phyloP scores from a whole-genome alignment of 2,113 vertebrate genomes.

The Sapajus apella region DNA sequence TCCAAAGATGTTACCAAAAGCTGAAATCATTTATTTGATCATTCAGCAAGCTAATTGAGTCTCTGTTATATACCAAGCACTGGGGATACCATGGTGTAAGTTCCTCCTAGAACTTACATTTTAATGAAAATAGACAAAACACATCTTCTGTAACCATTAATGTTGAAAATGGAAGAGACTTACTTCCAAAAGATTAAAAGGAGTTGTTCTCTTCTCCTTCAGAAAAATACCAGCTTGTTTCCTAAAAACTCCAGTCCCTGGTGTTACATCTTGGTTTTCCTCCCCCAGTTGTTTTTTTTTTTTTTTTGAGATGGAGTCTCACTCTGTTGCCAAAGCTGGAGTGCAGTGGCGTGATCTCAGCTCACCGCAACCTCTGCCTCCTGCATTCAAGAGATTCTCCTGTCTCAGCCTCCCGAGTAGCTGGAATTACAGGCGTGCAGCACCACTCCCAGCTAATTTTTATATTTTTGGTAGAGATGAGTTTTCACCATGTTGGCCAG shows the following conservation, averaged over 20 bases:
- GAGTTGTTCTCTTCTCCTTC: neutral
- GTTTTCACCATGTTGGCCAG: no score
- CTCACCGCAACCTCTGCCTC: no score
- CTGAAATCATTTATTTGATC: neutral
- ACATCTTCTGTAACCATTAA: neutral
- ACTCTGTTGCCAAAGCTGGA: no score
- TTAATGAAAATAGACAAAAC: neutral
- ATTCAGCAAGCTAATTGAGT: neutral
- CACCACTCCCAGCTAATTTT: no score
- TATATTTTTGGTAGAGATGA: no score
- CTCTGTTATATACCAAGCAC: neutral
- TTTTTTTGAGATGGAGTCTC: no score
- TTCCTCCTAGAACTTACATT: neutral
- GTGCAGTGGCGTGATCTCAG: no score
- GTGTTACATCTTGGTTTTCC: neutral
- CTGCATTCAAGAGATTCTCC: no score
- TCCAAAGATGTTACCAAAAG: neutral
- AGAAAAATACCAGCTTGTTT: neutral
- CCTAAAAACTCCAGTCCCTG: neutral
- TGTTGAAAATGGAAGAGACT: neutral
- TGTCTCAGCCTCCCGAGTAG: no score
- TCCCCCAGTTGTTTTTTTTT: no score
- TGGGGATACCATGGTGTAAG: neutral
- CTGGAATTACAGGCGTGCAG: no score
- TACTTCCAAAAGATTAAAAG: neutral